These are phyloP conservation scores for Epinotia bilunana DNA, from an alignment of 2,888 invertebrate species.

Conservation along the genomic window DNA sequence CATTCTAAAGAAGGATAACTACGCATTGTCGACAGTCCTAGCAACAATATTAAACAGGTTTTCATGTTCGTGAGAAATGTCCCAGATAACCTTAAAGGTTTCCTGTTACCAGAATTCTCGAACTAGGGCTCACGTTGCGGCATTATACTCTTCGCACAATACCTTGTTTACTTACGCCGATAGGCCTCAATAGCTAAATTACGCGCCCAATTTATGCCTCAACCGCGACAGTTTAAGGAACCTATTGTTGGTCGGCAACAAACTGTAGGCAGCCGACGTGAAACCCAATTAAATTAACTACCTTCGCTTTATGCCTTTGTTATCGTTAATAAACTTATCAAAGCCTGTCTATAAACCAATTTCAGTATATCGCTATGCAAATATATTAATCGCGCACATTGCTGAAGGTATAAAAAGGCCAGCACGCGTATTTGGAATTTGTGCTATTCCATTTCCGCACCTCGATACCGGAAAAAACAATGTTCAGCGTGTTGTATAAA, in stretches of 20 bases:
- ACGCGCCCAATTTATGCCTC: not conserved
- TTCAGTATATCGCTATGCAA: not conserved
- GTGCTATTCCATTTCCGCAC: too few relatives aligned
- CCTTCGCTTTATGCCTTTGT: constrained; percentile 1
- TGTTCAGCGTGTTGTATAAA: too few relatives aligned
- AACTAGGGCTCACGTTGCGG: not conserved
- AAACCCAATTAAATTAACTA: constrained; percentile 2
- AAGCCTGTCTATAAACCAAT: constrained; percentile 3
- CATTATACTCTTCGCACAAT: not conserved
- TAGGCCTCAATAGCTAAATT: constrained; percentile 2
- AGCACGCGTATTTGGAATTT: too few relatives aligned
- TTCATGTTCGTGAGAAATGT: too few relatives aligned
- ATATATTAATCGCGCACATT: not conserved
- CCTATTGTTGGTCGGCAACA: constrained; percentile 4
- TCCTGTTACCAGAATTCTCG: not conserved
- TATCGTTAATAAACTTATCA: not conserved
- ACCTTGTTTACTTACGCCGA: not conserved
- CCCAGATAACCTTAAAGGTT: not conserved
- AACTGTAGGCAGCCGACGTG: not conserved
- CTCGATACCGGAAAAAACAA: too few relatives aligned
- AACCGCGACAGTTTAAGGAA: not conserved
- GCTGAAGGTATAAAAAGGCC: not conserved
- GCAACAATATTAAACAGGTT: too few relatives aligned
- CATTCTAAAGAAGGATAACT: too few relatives aligned
- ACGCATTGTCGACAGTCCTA: too few relatives aligned